Base-by-base conservation (phyloP, 2,888 invertebrate genomes). In the Tenthredo amoena region DNA sequence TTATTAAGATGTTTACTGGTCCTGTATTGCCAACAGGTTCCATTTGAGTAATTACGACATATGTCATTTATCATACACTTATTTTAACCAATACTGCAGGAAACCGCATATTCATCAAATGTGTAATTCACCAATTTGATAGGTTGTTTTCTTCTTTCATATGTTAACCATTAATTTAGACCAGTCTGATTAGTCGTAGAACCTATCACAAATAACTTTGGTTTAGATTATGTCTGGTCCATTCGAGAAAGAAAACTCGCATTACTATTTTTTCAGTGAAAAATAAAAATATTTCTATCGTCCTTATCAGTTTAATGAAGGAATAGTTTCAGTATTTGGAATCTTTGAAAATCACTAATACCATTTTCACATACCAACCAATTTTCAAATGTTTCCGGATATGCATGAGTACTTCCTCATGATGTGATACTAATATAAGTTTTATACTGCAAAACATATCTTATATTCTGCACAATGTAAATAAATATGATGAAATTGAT, bases 371-470 rank as follows among this genome's bases (percentile, higher is more conserved):
- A 9, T 26, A 77, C 50, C 10, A 77, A 77, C n/a, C n/a, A 12
- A 55, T 77, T 50, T 77, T 77, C 77, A 77, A 77, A 55, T 47
- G 31, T 50, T 50, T 26, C 34, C 77, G 12, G 34, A 31, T 21
- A 77, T 18, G 34, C 55, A 34, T 31, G 18, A 55, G 34, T 55
- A 55, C 55, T 55, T n/a, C 77, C 55, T 50, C 34, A 10, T 31
- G 34, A 37, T 62, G 62, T 37, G 79, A 81, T 81, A 81, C 62
- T 81, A 81, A 10, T 62, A 40, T 81, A 81, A 62, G 58, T 81
- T 81, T 81, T 58, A 58, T 81, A 81, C 58, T 81, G 21, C 1
- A 21, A 81, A 40, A 21, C 40, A 37, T 62, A 34, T 81, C 34
- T 40, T 34, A 62, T 62, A 81, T 58, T 21, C 79, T 81, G 58